Conservation (phyloP, 2,888 invertebrate genomes). For the Drosophila affinis region DNA sequence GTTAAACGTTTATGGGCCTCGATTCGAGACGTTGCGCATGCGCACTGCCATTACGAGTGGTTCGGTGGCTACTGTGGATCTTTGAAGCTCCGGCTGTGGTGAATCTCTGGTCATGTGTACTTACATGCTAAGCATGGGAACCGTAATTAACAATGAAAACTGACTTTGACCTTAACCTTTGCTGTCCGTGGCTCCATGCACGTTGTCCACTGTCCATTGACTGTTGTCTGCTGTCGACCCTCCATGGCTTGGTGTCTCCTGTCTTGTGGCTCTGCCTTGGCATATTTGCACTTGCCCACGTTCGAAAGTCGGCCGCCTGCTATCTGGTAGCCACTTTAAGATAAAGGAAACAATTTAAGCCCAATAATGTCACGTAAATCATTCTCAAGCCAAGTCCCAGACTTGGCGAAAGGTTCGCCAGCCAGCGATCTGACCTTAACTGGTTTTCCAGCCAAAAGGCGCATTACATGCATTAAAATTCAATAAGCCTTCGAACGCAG, state of each 20-base stretch:
- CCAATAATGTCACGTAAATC: slow-evolving; percentile 64
- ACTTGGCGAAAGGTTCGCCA: slow-evolving; percentile 67
- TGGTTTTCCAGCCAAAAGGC: slow-evolving; percentile 28
- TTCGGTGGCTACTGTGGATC: slow-evolving; percentile 17
- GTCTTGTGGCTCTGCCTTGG: slow-evolving; percentile 46
- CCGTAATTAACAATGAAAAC: slow-evolving; percentile 74
- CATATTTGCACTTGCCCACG: slow-evolving; percentile 63
- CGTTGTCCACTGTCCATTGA: slow-evolving; percentile 27
- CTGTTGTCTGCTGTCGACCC: slow-evolving; percentile 7
- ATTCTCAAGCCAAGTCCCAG: slow-evolving; percentile 44
- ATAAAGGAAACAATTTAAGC: slow-evolving; percentile 50
- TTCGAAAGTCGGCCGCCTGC: slow-evolving; percentile 26
- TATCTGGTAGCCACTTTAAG: slow-evolving; percentile 45
- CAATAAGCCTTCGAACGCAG: slow-evolving; percentile 47
- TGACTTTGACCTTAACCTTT: slow-evolving; percentile 81
- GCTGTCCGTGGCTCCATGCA: slow-evolving; percentile 28
- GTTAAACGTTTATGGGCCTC: slow-evolving; percentile 47
- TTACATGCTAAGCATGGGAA: slow-evolving; percentile 60
- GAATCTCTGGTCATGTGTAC: slow-evolving; percentile 13
- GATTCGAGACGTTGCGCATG: slow-evolving; percentile 42
- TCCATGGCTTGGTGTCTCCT: slow-evolving; percentile 23
- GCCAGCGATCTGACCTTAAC: slow-evolving; percentile 59
- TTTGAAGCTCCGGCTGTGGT: not conserved
- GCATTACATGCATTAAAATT: slow-evolving; percentile 38
- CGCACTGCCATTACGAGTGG: slow-evolving; percentile 29